These are phyloP conservation scores for Silurus glanis DNA, from an alignment of 2,113 vertebrate species.

Conservation along the genomic window DNA sequence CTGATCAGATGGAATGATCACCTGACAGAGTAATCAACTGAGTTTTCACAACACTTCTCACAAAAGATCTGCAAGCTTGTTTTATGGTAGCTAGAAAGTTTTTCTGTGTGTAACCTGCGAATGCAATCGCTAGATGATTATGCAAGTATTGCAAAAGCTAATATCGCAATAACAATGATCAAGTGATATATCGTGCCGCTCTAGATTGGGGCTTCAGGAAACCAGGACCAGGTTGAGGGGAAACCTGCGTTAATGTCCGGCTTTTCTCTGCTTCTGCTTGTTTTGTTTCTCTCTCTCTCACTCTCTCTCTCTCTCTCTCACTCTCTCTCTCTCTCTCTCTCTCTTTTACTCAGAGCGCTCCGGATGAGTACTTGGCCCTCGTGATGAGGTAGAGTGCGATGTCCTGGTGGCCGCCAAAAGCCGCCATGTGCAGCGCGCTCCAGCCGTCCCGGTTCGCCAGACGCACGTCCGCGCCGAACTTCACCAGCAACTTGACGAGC, in stretches of 20 bases:
- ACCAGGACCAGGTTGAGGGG: not conserved
- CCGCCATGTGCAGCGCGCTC: slow-evolving; percentile 87
- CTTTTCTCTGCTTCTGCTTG: not conserved
- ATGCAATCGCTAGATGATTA: not conserved
- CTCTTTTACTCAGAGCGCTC: slow-evolving; percentile 70
- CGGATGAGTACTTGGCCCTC: slow-evolving; percentile 82
- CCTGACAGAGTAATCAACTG: too few relatives aligned
- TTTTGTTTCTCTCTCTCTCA: not conserved
- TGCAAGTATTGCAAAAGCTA: not conserved
- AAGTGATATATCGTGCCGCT: not conserved
- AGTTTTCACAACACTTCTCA: too few relatives aligned
- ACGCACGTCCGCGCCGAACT: slow-evolving; percentile 85
- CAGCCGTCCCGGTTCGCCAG: slow-evolving; percentile 85
- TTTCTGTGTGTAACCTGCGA: not conserved
- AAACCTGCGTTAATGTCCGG: not conserved
- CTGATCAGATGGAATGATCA: too few relatives aligned
- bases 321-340: too few relatives aligned
- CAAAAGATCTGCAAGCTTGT: too few relatives aligned
- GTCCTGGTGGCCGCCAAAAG: slow-evolving; percentile 87
- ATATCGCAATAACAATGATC: not conserved
- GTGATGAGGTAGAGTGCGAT: slow-evolving; percentile 87
- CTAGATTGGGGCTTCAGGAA: not conserved
- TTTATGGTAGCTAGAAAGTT: not conserved
- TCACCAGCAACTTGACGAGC: slow-evolving; percentile 84
- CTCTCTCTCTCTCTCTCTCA: not conserved